phyloP scores from a whole-genome alignment of 2,797 vertebrate genomes.

The Pipistrellus nathusii region DNA sequence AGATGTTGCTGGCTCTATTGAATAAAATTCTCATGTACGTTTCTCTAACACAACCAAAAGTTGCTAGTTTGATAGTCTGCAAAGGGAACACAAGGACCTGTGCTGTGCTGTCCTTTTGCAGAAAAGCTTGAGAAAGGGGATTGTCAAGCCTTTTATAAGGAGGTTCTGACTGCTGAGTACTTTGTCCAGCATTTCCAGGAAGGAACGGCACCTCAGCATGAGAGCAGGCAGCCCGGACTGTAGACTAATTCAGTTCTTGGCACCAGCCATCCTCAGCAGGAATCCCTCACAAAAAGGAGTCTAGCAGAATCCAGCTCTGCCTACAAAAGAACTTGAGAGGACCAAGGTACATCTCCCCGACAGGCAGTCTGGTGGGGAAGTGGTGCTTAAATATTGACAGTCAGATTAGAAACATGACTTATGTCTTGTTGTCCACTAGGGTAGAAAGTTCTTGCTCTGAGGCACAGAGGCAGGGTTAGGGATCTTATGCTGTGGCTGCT shows the following conservation, averaged over 20 bases:
- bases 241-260: background rate
- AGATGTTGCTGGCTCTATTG: background rate
- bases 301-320: background rate
- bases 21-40: background rate
- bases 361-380: background rate
- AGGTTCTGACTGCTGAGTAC: background rate
- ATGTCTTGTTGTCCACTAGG: background rate
- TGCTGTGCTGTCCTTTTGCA: background rate
- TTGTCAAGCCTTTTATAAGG: background rate
- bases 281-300: background rate
- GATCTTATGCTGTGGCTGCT: background rate
- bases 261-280: background rate
- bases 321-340: background rate
- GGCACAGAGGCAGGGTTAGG: background rate
- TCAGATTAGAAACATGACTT: background rate
- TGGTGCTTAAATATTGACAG: background rate
- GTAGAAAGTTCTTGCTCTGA: background rate
- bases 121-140: background rate
- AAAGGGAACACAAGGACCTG: constrained; percentile 3
- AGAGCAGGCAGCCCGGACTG: background rate
- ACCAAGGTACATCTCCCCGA: background rate
- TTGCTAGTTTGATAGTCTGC: background rate
- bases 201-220: background rate
- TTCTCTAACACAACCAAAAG: constrained; percentile 46
- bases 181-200: background rate